Evolutionary conservation across 2,888 invertebrate genomes (phyloP), one percentile per base, ranked within the genome.

Genomic region (Nomada flava): DNA sequence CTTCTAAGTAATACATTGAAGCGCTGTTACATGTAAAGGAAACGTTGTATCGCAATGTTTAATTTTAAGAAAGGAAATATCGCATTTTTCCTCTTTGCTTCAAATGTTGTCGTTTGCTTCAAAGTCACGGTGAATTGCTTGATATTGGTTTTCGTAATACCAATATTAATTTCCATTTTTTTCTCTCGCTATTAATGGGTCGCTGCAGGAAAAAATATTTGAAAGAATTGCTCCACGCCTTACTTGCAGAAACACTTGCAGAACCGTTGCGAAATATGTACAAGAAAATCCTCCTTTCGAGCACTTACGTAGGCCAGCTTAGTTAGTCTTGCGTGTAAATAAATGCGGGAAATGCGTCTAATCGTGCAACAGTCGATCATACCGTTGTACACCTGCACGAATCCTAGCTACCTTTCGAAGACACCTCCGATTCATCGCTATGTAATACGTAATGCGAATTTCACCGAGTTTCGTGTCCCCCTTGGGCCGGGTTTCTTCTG

Each of bases 341-440:
- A 71, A 78, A 80, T 72, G 78, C 80, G 71, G 60, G 77, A 79
- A 79, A 79, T 42, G 77, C 71, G 77, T 71, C 79, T 77, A 77
- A 79, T 79, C 79, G 78, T 36, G 79, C 55, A 79, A 67, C 77
- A 67, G 80, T 15, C 80, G 72, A 80, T 80, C 80, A 72, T 68
- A 63, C 53, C 29, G 50, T 55, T 63, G 74, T 47, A 74, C 77
- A 74, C 77, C 67, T 75, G 78, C 57, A 50, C 57, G 26, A 7
- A 23, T 13, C 47, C 15, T 42, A 50, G 78, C 57, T 80, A 63
- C 80, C 80, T 78, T 78, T 80, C 78, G 71, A 63, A 80, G 80
- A 71, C 78, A 44, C 68, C 18, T 68, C 55, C 50, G 80, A 78
- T 77, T 80, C 80, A 78, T 80, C 78, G 78, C 78, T 80, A 80